Base-by-base conservation (phyloP, 1,140 invertebrate species). In the Cecropterus lyciades region DNA sequence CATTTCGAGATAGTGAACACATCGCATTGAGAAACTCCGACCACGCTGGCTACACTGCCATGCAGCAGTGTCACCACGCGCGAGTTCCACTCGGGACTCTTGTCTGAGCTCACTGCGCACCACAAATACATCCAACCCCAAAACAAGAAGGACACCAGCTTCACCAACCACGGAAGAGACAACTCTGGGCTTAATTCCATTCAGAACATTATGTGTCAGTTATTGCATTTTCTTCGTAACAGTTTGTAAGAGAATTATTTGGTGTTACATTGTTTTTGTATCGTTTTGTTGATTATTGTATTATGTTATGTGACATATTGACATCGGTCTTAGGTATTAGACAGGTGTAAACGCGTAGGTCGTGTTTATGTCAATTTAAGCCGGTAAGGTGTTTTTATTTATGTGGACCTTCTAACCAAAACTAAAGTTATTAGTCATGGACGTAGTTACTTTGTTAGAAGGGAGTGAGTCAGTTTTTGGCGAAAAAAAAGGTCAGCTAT, bases 21-120 rank as follows among this genome's bases (percentile, higher is more conserved):
- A n/a, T 71, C 69, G 64, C 93, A 94, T 65, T 93, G 92, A 27
- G 75, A 70, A 14, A 92, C 59, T 0, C 93, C 93, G 1, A 86
- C 59, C 10, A 83, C 67, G 3, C 85, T 75, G 0, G 89, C 83
- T 0, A 93, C 74, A 17, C 69, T 71, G 0, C 91, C 93, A 63
- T 93, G 93, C 0, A 92, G 60, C 3, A 93, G 71, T 0, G 89
- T 90, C 5, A 93, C 64, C 1, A 88, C 67, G 33, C 93, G 79
- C 0, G 85, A 90, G 30, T 75, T 82, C 80, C 86, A 94, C 67
- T 94, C 93, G 0, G 89, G 87, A 9, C 65, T 80, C 6, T 72
- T 56, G 0, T 70, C 48, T 0, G 80, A 75, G 4, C 17, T 15
- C 8, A 70, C 33, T 0, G 67, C 62, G 8, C 60, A 77, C 48